Conservation (phyloP, 2,113 vertebrate species). For the Dendropsophus ebraccatus region DNA sequence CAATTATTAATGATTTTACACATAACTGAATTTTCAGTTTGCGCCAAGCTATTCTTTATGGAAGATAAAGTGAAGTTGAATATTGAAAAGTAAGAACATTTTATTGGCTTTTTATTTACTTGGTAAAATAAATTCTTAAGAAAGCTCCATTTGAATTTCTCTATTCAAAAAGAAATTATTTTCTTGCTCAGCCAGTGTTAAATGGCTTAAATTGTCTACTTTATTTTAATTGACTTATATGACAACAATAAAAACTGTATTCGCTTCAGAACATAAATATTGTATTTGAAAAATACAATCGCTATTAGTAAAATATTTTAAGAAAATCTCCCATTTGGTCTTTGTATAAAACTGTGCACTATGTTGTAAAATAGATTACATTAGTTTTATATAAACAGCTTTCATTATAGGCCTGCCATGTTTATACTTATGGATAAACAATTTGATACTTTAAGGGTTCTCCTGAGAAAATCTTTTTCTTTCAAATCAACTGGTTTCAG, state of each 20-base stretch:
- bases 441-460: neutral
- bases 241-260: slow-evolving; percentile 28
- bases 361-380: neutral
- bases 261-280: slow-evolving; percentile 47
- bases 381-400: neutral
- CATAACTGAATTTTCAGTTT: neutral
- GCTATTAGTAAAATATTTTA: slow-evolving; percentile 42
- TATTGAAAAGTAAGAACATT: neutral
- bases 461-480: too few species aligned
- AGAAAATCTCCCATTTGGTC: slow-evolving; percentile 22
- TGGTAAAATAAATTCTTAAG: neutral
- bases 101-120: neutral
- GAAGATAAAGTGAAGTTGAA: neutral
- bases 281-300: slow-evolving; percentile 34
- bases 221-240: slow-evolving; percentile 37
- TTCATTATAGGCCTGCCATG: neutral
- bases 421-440: neutral
- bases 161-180: slow-evolving; percentile 16
- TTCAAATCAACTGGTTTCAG: too few species aligned
- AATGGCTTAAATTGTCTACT: slow-evolving; percentile 32
- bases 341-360: neutral
- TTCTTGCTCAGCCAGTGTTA: slow-evolving; percentile 30
- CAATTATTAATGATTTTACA: neutral
- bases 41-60: neutral
- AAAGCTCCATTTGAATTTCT: slow-evolving; percentile 21